phyloP scores from a whole-genome alignment of 2,888 invertebrate genomes.

The Bombylius discolor region DNA sequence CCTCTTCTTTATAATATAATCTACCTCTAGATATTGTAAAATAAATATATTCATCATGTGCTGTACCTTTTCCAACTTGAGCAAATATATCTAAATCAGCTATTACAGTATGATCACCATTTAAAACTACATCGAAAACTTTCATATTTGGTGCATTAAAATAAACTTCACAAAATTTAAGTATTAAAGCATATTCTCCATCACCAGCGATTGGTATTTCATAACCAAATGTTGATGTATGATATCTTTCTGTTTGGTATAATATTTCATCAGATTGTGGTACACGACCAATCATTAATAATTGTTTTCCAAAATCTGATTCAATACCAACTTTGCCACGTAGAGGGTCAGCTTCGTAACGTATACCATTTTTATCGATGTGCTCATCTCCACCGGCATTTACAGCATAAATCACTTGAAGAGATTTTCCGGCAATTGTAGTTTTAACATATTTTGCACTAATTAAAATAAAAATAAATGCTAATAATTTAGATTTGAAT shows the following conservation, averaged over 20 bases:
- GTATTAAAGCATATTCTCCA: conserved; percentile 84
- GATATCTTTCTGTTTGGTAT: conserved; percentile 93
- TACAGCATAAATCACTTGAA: conserved; percentile 66
- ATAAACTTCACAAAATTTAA: conserved; percentile 97
- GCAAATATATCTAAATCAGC: conserved; percentile 73
- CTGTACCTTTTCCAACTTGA: conserved; percentile 82
- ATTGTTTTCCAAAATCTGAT: conserved; percentile 86
- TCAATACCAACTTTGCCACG: conserved; percentile 52
- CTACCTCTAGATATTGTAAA: conserved; percentile 74
- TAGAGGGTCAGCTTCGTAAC: conserved; percentile 74
- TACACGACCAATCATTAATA: conserved; percentile 72
- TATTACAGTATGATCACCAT: conserved; percentile 84
- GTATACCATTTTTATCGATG: conserved; percentile 74
- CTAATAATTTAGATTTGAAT: not conserved
- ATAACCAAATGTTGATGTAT: conserved; percentile 87
- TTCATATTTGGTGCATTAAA: conserved; percentile 88
- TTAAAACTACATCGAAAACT: conserved; percentile 87
- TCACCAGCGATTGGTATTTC: conserved; percentile 73
- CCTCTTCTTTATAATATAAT: conserved; percentile 70
- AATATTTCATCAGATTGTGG: conserved; percentile 69
- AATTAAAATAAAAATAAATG: not conserved
- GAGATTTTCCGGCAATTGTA: conserved; percentile 1
- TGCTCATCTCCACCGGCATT: conserved; percentile 87
- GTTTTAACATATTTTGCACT: not conserved
- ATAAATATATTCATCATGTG: conserved; percentile 86